phyloP scores from a whole-genome alignment of 2,113 vertebrate species.

The Phylloscopus trochiloides region DNA sequence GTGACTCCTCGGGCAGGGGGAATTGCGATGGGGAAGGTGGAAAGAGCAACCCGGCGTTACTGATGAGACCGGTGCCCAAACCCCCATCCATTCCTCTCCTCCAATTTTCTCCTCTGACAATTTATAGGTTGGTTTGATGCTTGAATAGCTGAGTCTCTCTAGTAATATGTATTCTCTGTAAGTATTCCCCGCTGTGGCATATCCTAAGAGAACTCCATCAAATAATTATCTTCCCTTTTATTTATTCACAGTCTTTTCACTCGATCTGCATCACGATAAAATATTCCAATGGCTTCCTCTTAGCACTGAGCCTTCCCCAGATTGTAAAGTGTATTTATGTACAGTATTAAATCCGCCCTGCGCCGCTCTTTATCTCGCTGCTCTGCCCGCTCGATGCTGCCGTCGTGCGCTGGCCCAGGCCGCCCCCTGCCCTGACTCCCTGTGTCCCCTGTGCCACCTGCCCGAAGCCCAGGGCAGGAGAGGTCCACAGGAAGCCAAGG shows the following conservation, averaged over 20 bases:
- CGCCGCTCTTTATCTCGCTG: background rate
- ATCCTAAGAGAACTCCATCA: conserved; percentile 80
- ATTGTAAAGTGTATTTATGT: conserved; percentile 77
- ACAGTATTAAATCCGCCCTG: conserved; percentile 62
- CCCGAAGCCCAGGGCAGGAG: background rate
- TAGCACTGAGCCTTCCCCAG: conserved; percentile 61
- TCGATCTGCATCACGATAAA: conserved; percentile 81
- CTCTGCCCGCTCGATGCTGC: background rate
- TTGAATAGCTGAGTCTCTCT: conserved; percentile 68
- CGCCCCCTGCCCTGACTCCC: background rate
- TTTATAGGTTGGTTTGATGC: conserved; percentile 74
- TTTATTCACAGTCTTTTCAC: conserved; percentile 79
- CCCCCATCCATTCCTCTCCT: conserved; percentile 61
- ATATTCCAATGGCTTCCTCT: conserved; percentile 71
- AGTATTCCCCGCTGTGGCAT: conserved; percentile 77
- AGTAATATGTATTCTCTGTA: conserved; percentile 74
- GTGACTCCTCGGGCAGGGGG: conserved; percentile 38
- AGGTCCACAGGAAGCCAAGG: background rate
- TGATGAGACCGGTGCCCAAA: conserved; percentile 48
- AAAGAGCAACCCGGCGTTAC: conserved; percentile 21
- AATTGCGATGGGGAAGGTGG: conserved; percentile 42
- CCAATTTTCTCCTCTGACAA: conserved; percentile 70
- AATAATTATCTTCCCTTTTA: conserved; percentile 80
- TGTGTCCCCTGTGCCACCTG: background rate
- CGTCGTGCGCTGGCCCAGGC: background rate